These are phyloP conservation scores for Tetrao urogallus DNA, from an alignment of 2,113 vertebrate genomes.

Conservation along the genomic window DNA sequence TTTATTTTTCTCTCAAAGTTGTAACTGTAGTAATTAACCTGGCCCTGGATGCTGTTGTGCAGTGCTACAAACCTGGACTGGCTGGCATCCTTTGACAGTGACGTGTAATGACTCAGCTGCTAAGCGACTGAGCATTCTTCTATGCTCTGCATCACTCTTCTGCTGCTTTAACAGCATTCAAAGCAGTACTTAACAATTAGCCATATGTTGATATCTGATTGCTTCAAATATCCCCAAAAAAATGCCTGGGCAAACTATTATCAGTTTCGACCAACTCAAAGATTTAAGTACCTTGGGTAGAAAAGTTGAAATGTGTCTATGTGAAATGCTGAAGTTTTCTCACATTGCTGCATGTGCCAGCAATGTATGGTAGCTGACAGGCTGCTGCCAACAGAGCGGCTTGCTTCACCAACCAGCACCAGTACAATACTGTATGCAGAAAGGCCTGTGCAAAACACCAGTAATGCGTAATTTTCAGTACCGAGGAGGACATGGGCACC, in stretches of 20 bases:
- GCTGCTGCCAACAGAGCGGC: not conserved
- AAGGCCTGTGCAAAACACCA: not conserved
- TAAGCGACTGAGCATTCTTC: not conserved
- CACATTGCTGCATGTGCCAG: fast-evolving
- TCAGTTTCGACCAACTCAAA: not conserved
- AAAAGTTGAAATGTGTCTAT: not conserved
- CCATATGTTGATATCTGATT: not conserved
- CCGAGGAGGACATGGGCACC: not conserved
- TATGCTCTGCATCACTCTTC: not conserved
- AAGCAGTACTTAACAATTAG: not conserved
- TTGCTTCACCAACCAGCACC: not conserved
- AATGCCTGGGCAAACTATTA: not conserved
- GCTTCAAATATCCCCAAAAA: not conserved
- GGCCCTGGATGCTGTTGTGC: fast-evolving
- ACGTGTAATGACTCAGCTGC: not conserved
- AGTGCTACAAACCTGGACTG: not conserved
- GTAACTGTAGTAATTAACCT: not conserved
- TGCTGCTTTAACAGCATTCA: not conserved
- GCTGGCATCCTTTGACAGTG: not conserved
- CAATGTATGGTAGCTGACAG: not conserved
- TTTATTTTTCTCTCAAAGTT: not conserved
- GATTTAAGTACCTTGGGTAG: not conserved
- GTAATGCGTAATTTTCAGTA: not conserved
- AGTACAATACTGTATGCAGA: not conserved
- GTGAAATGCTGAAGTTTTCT: not conserved